Evolutionary conservation across 64 coral and sea anemone genomes (phyloP), one percentile per base, ranked within the genome.

Genomic region (Montipora cactus): DNA sequence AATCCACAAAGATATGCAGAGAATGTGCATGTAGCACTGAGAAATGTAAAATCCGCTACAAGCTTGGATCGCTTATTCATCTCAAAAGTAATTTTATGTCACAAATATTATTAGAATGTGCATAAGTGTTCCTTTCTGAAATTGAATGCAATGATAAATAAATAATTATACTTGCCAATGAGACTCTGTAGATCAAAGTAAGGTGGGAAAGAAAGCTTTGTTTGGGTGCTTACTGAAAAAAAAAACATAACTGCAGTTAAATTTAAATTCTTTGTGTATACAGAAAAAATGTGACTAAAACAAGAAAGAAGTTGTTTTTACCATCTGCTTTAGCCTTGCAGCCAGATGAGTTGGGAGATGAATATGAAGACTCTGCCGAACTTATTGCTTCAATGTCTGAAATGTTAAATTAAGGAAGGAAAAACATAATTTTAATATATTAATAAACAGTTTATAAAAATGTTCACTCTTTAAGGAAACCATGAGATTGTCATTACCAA

Each of bases 311-410:
- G 4, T 69, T 61, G 22, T 67, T 49, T 80, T 77, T 91, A 90
- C 94, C 94, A 74, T 95, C 95, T 59, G 51, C 46, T 93, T 83
- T 96, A 19, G 45, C 49, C 55, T 74, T 76, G 16, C 81, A 75
- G 52, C 47, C 49, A 68, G 93, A 83, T 90, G 61, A 80, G 20
- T 53, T 90, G 67, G 87, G 76, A 67, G 95, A 96, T 67, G 89
- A 90, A 93, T 59, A 93, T 22, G 95, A 90, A 6, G 95, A 96
- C 12, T 96, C 91, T 19, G 75, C 80, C 13, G 95, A 93, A 74
- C 81, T 93, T 68, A 80, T 73, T 75, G 82, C 82, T 70, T 85
- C 88, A 84, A 96, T 96, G 75, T 96, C 95, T 96, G 44, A 15
- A 21, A 86, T 11, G 50, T 75, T 2, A 50, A 49, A 85, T 21